Conservation (phyloP, 2,113 vertebrate genomes). For the Columba janthina region DNA sequence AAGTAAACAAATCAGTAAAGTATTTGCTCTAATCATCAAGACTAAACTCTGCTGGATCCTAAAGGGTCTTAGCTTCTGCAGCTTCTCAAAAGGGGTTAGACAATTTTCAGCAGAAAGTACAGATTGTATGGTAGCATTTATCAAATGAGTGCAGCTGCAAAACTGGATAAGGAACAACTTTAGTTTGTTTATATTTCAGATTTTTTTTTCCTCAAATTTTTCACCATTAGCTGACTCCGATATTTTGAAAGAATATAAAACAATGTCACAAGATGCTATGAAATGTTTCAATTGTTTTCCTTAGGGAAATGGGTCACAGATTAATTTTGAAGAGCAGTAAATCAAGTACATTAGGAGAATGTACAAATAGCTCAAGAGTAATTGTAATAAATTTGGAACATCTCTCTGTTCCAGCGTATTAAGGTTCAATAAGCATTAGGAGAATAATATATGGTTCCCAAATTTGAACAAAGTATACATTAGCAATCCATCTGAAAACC, state of each 20-base stretch:
- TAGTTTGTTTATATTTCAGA: not conserved
- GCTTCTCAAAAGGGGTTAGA: not conserved
- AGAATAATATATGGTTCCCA: not conserved
- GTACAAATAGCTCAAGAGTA: not conserved
- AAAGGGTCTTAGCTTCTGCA: not conserved
- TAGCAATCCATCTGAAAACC: not conserved
- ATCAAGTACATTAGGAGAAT: not conserved
- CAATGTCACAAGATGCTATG: not conserved
- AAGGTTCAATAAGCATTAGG: not conserved
- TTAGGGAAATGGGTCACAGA: conserved; percentile 3
- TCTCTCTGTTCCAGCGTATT: not conserved
- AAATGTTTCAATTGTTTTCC: conserved; percentile 33
- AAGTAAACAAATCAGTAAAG: not conserved
- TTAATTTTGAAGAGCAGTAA: conserved; percentile 15
- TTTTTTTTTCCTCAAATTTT: not conserved
- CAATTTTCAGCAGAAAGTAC: not conserved
- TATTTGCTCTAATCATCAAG: not conserved
- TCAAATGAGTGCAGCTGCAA: not conserved
- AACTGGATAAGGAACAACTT: not conserved
- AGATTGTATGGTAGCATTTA: not conserved
- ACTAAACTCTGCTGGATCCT: not conserved
- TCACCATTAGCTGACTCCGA: not conserved
- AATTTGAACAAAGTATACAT: not conserved
- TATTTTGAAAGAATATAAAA: conserved; percentile 11
- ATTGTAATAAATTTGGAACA: conserved; percentile 8